phyloP scores from a whole-genome alignment of 2,888 invertebrate species.

The Noctua janthe region DNA sequence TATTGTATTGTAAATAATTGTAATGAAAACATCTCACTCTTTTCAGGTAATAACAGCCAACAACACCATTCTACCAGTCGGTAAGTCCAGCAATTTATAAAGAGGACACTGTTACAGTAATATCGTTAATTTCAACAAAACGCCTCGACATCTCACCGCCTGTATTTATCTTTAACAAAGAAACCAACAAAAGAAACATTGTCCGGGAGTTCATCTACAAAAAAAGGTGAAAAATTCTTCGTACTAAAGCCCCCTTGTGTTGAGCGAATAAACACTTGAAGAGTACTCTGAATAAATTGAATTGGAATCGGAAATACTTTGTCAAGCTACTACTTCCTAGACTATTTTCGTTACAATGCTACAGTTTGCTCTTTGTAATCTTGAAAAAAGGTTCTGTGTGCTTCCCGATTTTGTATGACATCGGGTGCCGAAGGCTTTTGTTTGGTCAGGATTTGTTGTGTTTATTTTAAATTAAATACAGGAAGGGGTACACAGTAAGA shows the following conservation, averaged over 20 bases:
- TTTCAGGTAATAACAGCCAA: constrained; percentile 55
- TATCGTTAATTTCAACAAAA: constrained; percentile 57
- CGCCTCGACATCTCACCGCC: constrained; percentile 36
- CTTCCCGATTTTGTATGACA: constrained; percentile 38
- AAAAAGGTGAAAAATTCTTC: constrained; percentile 69
- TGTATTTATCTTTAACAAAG: constrained; percentile 61
- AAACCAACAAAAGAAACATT: constrained; percentile 59
- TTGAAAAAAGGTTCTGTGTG: constrained; percentile 57
- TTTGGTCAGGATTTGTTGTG: constrained; percentile 41
- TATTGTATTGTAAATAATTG: background rate
- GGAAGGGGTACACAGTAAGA: no score
- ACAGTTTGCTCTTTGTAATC: constrained; percentile 59
- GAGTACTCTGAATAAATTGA: constrained; percentile 80
- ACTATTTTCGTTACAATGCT: constrained; percentile 62
- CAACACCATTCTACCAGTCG: constrained; percentile 19
- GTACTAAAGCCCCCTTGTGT: constrained; percentile 66
- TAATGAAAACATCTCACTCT: constrained; percentile 29
- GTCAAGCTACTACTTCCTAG: constrained; percentile 64
- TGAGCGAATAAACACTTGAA: constrained; percentile 73
- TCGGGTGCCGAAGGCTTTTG: constrained; percentile 4
- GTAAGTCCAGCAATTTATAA: constrained; percentile 54
- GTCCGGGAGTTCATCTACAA: constrained; percentile 54
- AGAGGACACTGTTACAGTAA: constrained; percentile 32
- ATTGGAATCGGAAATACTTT: constrained; percentile 76
- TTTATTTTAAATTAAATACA: constrained; percentile 16